A percentile compares a stretch with the other conserved stretches of the same genome.
phyloP scores from a whole-genome alignment of 1,140 invertebrate species.

The Heliconius himera region DNA sequence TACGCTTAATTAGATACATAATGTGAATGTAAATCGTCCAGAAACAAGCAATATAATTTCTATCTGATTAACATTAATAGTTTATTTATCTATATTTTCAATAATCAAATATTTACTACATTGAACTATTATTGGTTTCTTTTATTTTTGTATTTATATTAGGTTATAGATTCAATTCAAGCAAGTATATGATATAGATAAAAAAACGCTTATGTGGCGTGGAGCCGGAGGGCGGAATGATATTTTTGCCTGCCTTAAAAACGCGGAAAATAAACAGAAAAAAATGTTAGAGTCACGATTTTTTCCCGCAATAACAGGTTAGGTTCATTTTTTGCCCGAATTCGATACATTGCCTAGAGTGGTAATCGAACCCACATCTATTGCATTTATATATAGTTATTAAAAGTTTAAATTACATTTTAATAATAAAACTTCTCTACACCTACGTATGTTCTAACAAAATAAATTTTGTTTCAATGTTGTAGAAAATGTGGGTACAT shows the following conservation, averaged over 20 bases:
- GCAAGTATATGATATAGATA: no score
- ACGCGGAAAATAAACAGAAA: no score
- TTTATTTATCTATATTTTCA: neutral
- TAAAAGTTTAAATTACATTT: no score
- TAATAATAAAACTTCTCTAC: neutral
- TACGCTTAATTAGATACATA: neutral
- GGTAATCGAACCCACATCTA: no score
- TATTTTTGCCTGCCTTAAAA: no score
- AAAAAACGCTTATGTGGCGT: no score
- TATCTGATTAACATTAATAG: neutral
- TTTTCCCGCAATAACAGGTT: no score
- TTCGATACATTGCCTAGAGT: no score
- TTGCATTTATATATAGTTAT: no score
- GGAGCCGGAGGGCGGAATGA: no score
- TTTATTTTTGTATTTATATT: neutral
- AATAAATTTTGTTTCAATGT: neutral
- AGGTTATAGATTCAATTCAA: neutral
- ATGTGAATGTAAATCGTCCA: neutral
- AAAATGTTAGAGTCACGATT: no score
- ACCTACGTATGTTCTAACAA: neutral
- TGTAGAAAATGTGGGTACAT: neutral
- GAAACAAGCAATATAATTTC: neutral
- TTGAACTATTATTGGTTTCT: neutral
- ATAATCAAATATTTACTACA: neutral
- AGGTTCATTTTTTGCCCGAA: no score